A percentile compares a stretch with the other conserved stretches of the same genome.
phyloP scores from a whole-genome alignment of 2,888 invertebrate species.

The Didymodactylos carnosus region DNA sequence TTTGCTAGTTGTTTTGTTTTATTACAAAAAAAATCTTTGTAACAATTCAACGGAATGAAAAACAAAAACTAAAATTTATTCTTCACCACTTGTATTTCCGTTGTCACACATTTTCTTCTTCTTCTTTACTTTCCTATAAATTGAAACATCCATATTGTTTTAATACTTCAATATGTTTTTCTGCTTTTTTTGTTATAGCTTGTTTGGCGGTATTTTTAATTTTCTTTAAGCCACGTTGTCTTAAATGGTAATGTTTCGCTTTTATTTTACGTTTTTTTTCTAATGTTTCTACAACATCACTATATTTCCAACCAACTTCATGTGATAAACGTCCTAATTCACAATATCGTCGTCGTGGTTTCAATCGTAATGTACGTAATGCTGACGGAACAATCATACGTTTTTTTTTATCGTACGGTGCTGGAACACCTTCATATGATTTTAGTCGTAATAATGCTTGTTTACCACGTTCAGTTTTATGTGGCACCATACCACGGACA shows the following conservation, averaged over 20 bases:
- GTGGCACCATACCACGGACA: constrained; percentile 95
- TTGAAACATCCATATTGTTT: not conserved
- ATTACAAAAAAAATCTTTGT: no score
- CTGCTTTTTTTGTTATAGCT: not conserved
- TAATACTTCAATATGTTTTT: not conserved
- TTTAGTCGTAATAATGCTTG: constrained; percentile 69
- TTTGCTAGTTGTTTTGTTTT: no score
- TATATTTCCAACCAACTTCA: constrained; percentile 99
- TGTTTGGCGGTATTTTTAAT: not conserved
- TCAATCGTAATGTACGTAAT: constrained; percentile 72
- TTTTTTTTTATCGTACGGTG: constrained; percentile 73
- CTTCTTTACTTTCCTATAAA: not conserved
- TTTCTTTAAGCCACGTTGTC: constrained; percentile 37
- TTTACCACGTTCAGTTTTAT: constrained; percentile 87
- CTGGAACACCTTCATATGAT: constrained; percentile 86
- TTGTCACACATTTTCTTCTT: no score
- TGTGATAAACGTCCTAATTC: constrained; percentile 81
- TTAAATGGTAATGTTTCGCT: constrained; percentile 48
- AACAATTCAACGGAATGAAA: no score
- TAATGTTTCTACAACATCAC: constrained; percentile 74
- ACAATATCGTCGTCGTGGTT: constrained; percentile 89
- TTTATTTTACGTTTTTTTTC: constrained; percentile 84
- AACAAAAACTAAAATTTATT: not conserved
- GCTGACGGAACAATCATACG: constrained; percentile 86
- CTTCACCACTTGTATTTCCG: no score